A percentile compares a stretch with the other conserved stretches of the same genome.
Conservation (phyloP, 2,797 vertebrate species). For the Tamandua tetradactyla region DNA sequence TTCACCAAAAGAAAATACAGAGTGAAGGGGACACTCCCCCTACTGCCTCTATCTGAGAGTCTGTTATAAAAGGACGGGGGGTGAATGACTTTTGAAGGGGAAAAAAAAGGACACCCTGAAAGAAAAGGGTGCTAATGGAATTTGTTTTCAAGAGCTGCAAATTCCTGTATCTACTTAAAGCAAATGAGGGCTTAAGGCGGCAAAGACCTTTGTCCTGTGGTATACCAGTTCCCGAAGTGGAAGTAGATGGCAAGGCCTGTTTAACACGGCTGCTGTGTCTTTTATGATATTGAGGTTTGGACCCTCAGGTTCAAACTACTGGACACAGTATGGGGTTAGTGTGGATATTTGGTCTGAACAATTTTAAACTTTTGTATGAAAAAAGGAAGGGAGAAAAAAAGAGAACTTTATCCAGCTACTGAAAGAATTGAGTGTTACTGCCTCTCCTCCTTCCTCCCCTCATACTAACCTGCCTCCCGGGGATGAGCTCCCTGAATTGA, state of each 20-base stretch:
- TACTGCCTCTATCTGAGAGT: neutral
- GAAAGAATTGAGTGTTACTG: constrained; percentile 57
- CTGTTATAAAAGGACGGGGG: neutral
- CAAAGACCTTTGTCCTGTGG: constrained; percentile 54
- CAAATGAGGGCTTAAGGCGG: constrained; percentile 67
- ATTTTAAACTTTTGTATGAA: constrained; percentile 72
- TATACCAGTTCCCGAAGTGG: constrained; percentile 30
- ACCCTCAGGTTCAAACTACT: constrained; percentile 57
- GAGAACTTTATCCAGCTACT: constrained; percentile 62
- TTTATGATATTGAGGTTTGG: constrained; percentile 51
- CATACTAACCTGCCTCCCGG: neutral
- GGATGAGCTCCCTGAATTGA: constrained; percentile 1
- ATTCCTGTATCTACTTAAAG: constrained; percentile 47
- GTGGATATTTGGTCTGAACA: constrained; percentile 41
- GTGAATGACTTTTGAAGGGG: constrained; percentile 28
- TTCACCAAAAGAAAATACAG: neutral
- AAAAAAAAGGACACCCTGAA: neutral
- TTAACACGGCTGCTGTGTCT: constrained; percentile 54
- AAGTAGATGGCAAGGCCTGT: constrained; percentile 28
- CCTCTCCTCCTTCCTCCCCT: constrained; percentile 44
- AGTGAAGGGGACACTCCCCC: neutral
- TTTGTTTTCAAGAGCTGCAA: constrained; percentile 78
- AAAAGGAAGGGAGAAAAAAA: constrained; percentile 39
- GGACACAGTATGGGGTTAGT: constrained; percentile 55
- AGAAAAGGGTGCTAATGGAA: constrained; percentile 67